Percentiles rank a stretch among this genome's conserved stretches.
phyloP scores from a whole-genome alignment of 2,113 vertebrate genomes.

The Dermatemys mawii region DNA sequence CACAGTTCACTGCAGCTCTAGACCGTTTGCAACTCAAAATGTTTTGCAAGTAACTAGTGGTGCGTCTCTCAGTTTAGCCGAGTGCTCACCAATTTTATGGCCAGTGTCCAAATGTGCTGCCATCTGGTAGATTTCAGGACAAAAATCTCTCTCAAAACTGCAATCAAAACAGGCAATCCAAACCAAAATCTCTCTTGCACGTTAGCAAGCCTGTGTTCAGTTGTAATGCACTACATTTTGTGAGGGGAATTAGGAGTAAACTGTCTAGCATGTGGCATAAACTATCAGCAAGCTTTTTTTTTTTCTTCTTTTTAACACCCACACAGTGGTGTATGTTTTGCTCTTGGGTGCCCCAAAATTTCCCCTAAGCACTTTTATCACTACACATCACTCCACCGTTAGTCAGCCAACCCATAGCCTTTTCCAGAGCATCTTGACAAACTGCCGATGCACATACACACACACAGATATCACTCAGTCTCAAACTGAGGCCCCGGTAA shows the following conservation, averaged over 20 bases:
- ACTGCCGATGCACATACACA: constrained; percentile 61
- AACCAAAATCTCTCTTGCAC: neutral
- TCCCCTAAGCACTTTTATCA: constrained; percentile 80
- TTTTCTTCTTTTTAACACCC: too few species aligned
- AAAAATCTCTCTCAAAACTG: neutral
- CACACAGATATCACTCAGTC: constrained; percentile 66
- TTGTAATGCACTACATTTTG: neutral
- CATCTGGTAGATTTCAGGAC: neutral
- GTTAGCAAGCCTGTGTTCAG: neutral
- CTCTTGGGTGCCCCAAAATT: constrained; percentile 76
- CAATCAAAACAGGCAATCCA: neutral
- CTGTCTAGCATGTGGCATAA: constrained; percentile 26
- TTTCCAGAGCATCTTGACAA: constrained; percentile 79
- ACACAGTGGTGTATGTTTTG: constrained; percentile 57
- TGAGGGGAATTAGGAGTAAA: constrained; percentile 21
- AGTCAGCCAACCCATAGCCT: constrained; percentile 83
- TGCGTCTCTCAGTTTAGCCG: neutral
- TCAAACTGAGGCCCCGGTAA: constrained; percentile 64
- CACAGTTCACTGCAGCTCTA: neutral
- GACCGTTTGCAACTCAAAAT: rapidly evolving
- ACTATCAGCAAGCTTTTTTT: constrained; percentile 76
- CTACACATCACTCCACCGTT: constrained; percentile 76
- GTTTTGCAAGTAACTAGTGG: neutral
- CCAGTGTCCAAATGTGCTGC: neutral
- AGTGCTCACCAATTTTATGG: neutral